Conservation (phyloP, 1,140 invertebrate genomes). For the Drosophila novamexicana region DNA sequence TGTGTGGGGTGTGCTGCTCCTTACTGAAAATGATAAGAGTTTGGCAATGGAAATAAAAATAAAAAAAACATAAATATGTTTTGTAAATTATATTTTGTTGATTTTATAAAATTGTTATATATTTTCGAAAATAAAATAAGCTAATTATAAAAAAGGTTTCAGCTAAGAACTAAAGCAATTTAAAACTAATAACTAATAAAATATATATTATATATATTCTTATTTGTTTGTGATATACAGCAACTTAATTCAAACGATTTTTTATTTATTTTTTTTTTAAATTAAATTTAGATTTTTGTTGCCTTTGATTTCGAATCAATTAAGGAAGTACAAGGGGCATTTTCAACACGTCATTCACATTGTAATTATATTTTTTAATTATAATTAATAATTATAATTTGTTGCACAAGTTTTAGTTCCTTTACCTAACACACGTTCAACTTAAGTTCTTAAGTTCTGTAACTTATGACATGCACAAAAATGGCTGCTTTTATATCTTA, state of each 20-base stretch:
- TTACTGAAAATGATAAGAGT: conserved; percentile 5
- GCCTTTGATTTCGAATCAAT: conserved; percentile 76
- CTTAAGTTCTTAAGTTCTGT: conserved; percentile 49
- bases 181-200: conserved; percentile 41
- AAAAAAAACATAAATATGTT: conserved; percentile 27
- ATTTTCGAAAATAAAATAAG: conserved; percentile 73
- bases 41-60: background rate
- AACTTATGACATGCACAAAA: conserved; percentile 58
- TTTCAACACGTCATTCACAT: conserved; percentile 40
- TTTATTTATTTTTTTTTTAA: conserved; percentile 29
- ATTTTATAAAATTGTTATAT: conserved; percentile 72
- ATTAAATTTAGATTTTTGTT: conserved; percentile 57
- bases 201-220: conserved; percentile 23
- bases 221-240: conserved; percentile 24
- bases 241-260: conserved; percentile 49
- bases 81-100: conserved; percentile 35
- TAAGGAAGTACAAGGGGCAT: conserved; percentile 73
- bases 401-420: conserved; percentile 49
- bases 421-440: conserved; percentile 54
- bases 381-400: conserved; percentile 27
- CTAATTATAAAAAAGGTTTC: conserved; percentile 72
- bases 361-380: conserved; percentile 16
- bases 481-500: conserved; percentile 54
- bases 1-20: background rate
- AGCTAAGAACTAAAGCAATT: conserved; percentile 49